These are phyloP conservation scores for Anas acuta DNA, from an alignment of 2,797 vertebrate genomes.

Conservation along the genomic window DNA sequence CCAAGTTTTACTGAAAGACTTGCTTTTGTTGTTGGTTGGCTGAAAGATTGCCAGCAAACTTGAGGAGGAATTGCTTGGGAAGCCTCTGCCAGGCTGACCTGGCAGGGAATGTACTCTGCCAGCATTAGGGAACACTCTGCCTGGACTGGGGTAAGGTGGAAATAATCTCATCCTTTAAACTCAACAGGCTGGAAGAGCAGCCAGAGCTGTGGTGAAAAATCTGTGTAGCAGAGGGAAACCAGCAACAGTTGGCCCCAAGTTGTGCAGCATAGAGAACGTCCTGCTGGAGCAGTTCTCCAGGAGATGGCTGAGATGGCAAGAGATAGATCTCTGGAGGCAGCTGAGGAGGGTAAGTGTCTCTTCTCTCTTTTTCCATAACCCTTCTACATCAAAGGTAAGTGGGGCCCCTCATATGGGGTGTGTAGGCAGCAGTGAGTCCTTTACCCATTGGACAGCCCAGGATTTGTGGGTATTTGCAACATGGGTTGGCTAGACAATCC, in stretches of 20 bases:
- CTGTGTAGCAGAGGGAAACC: neutral
- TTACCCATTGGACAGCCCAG: no score
- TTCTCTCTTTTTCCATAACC: neutral
- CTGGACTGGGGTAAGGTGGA: neutral
- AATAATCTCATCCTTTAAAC: neutral
- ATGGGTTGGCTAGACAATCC: neutral
- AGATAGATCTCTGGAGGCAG: neutral
- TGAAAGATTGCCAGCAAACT: neutral
- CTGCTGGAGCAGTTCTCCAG: neutral
- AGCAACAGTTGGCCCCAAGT: neutral
- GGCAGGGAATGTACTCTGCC: rapidly evolving
- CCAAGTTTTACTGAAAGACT: neutral
- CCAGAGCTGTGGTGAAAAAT: rapidly evolving
- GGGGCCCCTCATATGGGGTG: rapidly evolving
- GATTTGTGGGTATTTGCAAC: neutral
- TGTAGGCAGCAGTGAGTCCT: neutral
- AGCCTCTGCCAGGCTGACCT: neutral
- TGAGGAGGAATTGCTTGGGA: neutral
- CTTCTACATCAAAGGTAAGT: neutral
- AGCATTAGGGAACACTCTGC: rapidly evolving
- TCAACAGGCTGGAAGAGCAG: neutral
- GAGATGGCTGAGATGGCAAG: neutral
- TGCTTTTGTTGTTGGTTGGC: neutral
- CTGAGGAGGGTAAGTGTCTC: rapidly evolving
- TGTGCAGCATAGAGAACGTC: neutral